Evolutionary conservation across 2,113 vertebrate species (phyloP), one percentile per base, ranked within the genome.

Genomic region (Syrrhaptes paradoxus): DNA sequence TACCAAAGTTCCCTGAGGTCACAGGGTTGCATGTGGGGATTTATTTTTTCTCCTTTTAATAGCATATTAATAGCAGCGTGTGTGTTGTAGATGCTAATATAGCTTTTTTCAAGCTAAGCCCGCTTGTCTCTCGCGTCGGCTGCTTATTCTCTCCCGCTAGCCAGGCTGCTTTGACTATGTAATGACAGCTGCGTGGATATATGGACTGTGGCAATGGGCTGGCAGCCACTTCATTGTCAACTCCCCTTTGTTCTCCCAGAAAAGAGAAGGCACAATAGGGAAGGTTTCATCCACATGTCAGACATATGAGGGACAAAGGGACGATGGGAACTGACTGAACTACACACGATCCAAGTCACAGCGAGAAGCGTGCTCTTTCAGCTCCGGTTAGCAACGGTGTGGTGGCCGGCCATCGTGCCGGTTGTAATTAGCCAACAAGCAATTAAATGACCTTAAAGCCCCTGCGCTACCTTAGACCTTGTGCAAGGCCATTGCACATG

Each of bases 241-340:
- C 94, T 97, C 81, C 95, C 61, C 95, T 98, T 97, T 97, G 96
- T 98, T 97, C 97, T 95, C 82, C 74, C 83, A 89, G 95, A 95
- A 97, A 96, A 94, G 87, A 87, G 91, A 67, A 95, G 83, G 90
- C 93, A 97, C 96, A 97, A 97, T 97, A 83, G 92, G 74, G 78
- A 96, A 93, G 94, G 91, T 94, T 97, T 95, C 94, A 94, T 97
- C 96, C 97, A 97, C 96, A 97, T 97, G 97, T 97, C 96, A 97
- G 97, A 97, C 97, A 97, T 81, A 97, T 86, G 96, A 97, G 89
- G 77, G 95, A 98, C 97, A 97, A 97, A 97, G 58, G 96, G 85
- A 76, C 74, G 93, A 87, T 32, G 92, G 89, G 93, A 97, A 63
- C 85, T 41, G 90, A 78, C 87, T 96, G 93, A 96, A 93, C 78